Conservation (phyloP, 2,797 vertebrate species). For the Alectoris magna region DNA sequence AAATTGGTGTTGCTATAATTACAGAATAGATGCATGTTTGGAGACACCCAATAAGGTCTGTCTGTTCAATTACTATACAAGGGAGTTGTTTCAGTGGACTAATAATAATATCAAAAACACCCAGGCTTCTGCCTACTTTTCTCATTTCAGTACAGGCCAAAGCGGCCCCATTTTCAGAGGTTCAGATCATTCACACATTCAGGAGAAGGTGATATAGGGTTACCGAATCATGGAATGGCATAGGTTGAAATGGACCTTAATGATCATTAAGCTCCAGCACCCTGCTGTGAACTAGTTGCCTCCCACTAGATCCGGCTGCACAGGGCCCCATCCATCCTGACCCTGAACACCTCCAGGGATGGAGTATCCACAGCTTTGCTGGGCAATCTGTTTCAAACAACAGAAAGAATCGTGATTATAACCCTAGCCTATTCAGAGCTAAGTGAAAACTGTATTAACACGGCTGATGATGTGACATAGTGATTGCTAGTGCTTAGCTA, state of each 20-base stretch:
- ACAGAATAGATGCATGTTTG: not conserved
- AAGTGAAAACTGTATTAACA: not conserved
- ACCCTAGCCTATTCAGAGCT: not conserved
- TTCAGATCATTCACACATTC: not conserved
- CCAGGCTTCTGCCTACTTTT: not conserved
- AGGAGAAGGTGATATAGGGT: not conserved
- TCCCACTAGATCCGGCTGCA: too few relatives aligned
- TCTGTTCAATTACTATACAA: not conserved
- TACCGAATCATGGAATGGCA: too few relatives aligned
- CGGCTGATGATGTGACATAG: not conserved
- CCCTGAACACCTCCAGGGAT: too few relatives aligned
- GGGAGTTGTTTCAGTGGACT: not conserved
- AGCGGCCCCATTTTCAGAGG: not conserved
- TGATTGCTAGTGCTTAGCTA: not conserved
- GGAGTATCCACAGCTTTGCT: too few relatives aligned
- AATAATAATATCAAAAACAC: not conserved
- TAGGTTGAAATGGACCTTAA: too few relatives aligned
- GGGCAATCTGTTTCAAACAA: too few relatives aligned
- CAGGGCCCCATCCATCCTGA: too few relatives aligned
- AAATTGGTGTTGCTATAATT: constrained; percentile 10
- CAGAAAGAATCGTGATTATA: not conserved
- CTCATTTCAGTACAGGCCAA: not conserved
- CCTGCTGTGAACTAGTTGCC: too few relatives aligned
- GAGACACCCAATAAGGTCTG: not conserved
- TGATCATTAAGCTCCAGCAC: too few relatives aligned